A percentile compares a stretch with the other conserved stretches of the same genome.
Evolutionary conservation across 2,888 invertebrate genomes (phyloP).

Genomic region (Callosobruchus maculatus): DNA sequence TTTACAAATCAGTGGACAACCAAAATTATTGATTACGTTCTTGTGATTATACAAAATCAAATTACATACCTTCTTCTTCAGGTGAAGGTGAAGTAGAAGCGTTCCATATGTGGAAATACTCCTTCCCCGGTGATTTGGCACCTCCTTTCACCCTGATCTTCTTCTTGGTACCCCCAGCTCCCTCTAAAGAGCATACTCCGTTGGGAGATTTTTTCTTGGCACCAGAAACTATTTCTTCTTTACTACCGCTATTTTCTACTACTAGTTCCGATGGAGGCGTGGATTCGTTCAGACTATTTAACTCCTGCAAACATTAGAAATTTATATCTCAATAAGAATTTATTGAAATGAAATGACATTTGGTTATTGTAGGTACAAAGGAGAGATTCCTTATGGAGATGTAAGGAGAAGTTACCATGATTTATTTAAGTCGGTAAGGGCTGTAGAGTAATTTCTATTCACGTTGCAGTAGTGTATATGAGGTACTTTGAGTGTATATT

Average conservation of each 20-base stretch:
- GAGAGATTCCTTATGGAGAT: too few relatives aligned
- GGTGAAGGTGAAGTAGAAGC: constrained; percentile 52
- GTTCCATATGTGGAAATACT: constrained; percentile 69
- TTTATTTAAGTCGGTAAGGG: too few relatives aligned
- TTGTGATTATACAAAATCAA: not conserved
- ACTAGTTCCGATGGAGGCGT: constrained; percentile 35
- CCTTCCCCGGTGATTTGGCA: constrained; percentile 57
- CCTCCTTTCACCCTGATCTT: constrained; percentile 58
- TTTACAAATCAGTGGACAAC: too few relatives aligned
- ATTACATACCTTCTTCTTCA: constrained; percentile 27
- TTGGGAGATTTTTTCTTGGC: constrained; percentile 45
- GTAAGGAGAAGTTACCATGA: too few relatives aligned
- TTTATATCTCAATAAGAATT: too few relatives aligned
- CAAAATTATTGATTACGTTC: too few relatives aligned
- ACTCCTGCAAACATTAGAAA: not conserved
- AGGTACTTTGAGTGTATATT: too few relatives aligned
- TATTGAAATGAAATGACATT: too few relatives aligned
- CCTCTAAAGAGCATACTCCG: constrained; percentile 48
- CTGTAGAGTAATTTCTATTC: too few relatives aligned
- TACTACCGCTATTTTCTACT: constrained; percentile 37
- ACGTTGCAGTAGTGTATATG: too few relatives aligned
- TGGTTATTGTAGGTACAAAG: too few relatives aligned
- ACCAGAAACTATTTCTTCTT: constrained; percentile 36
- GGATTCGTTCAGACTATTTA: not conserved
- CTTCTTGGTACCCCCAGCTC: constrained; percentile 60